A percentile compares a stretch with the other conserved stretches of the same genome.
phyloP scores from a whole-genome alignment of 2,113 vertebrate genomes.

The Ptyas mucosa region DNA sequence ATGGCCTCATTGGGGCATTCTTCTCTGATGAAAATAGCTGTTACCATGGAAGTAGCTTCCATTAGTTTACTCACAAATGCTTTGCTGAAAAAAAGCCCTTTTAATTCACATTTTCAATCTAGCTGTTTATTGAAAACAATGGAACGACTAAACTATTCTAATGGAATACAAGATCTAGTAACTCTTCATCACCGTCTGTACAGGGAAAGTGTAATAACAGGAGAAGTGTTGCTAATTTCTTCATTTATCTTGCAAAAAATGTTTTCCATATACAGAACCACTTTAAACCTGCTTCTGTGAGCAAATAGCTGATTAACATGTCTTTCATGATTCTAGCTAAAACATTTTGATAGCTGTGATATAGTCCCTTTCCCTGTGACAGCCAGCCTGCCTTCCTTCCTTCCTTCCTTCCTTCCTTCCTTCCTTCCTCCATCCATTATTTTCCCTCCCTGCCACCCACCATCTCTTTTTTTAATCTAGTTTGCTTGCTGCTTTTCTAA shows the following conservation, averaged over 20 bases:
- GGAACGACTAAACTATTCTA: slow-evolving; percentile 17
- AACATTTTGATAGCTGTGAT: slow-evolving; percentile 38
- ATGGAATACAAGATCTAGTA: slow-evolving; percentile 29
- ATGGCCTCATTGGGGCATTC: background rate
- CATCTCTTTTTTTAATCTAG: slow-evolving; percentile 20
- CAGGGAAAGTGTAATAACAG: slow-evolving; percentile 25
- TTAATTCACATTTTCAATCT: slow-evolving; percentile 31
- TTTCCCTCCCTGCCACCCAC: background rate
- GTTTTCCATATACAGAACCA: slow-evolving; percentile 20
- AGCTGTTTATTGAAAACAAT: slow-evolving; percentile 15
- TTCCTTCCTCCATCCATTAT: slow-evolving; percentile 32
- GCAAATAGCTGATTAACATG: slow-evolving; percentile 48
- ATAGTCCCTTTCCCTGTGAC: slow-evolving; percentile 31
- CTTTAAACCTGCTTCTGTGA: slow-evolving; percentile 43
- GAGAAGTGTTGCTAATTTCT: slow-evolving; percentile 36
- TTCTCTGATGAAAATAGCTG: slow-evolving; percentile 26
- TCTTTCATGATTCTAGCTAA: slow-evolving; percentile 46
- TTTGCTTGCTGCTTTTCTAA: slow-evolving; percentile 30
- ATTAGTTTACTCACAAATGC: background rate
- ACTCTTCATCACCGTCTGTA: slow-evolving; percentile 13
- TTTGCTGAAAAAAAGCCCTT: background rate
- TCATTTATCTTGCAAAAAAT: slow-evolving; percentile 30
- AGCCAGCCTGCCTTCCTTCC: slow-evolving; percentile 32
- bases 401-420: background rate
- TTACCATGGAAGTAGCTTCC: slow-evolving; percentile 24